phyloP scores from a whole-genome alignment of 2,113 vertebrate species.

The Paramormyrops kingsleyae region DNA sequence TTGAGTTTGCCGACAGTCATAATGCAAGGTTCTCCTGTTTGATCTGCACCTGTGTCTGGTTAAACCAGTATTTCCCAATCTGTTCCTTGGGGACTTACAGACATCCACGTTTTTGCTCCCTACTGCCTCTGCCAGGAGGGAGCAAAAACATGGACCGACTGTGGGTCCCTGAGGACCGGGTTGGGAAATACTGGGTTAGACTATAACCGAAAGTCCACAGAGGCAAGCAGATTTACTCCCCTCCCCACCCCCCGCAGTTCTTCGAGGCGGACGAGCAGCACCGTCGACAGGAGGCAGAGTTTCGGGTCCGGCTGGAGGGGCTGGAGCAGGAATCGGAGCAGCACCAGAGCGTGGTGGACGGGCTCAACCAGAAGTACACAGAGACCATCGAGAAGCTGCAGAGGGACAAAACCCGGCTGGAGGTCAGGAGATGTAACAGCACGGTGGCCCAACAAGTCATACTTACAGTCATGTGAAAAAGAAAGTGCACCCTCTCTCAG shows the following conservation, averaged over 20 bases:
- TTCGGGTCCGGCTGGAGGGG: slow-evolving; percentile 66
- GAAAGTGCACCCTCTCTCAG: no score
- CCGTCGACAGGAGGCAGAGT: slow-evolving; percentile 72
- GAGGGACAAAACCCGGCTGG: slow-evolving; percentile 82
- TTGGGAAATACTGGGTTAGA: background rate
- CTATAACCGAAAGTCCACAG: background rate
- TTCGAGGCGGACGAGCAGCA: slow-evolving; percentile 92
- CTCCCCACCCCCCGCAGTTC: slow-evolving; percentile 57
- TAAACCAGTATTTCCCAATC: background rate
- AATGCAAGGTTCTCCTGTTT: background rate
- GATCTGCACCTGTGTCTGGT: background rate
- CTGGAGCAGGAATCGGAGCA: slow-evolving; percentile 75
- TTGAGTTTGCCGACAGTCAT: background rate
- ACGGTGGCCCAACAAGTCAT: background rate
- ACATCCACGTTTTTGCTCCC: background rate
- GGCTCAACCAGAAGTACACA: slow-evolving; percentile 75
- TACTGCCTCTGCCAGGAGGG: no score
- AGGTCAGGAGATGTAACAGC: slow-evolving; percentile 55
- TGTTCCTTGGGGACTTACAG: background rate
- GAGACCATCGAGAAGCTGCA: slow-evolving; percentile 89
- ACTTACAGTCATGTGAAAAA: no score
- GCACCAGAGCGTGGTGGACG: slow-evolving; percentile 77
- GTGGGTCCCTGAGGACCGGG: background rate
- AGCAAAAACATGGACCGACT: background rate
- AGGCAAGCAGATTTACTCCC: background rate